Percentiles rank a stretch among this genome's conserved stretches.
phyloP scores from a whole-genome alignment of 2,888 invertebrate species.

The Agapostemon virescens region DNA sequence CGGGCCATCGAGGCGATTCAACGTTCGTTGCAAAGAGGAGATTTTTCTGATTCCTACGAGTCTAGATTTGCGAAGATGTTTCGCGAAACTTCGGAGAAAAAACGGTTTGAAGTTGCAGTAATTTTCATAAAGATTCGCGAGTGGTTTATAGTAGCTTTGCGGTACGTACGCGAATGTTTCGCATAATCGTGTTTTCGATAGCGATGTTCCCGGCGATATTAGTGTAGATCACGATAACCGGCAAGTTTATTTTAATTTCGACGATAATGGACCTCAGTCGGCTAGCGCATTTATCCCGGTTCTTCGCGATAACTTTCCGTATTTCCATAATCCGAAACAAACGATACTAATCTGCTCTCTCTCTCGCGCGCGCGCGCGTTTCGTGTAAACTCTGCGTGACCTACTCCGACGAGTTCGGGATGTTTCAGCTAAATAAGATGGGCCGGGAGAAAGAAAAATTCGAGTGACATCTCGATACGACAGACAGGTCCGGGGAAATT shows the following conservation, averaged over 20 bases:
- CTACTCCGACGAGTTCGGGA: neutral
- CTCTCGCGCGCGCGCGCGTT: too few species aligned
- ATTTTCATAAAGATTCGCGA: neutral
- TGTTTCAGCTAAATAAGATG: neutral
- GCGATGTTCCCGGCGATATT: neutral
- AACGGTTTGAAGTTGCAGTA: neutral
- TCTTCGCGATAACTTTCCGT: neutral
- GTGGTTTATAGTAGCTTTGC: neutral
- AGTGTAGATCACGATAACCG: neutral
- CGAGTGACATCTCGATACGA: constrained; percentile 23
- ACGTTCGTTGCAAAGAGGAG: neutral
- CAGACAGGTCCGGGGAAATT: constrained; percentile 26
- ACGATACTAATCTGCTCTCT: neutral
- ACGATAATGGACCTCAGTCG: neutral
- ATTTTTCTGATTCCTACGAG: neutral
- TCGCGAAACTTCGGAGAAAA: neutral
- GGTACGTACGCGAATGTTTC: neutral
- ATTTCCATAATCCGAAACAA: neutral
- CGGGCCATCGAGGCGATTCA: neutral
- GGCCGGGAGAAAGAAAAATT: neutral
- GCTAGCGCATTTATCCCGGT: neutral
- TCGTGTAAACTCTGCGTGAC: neutral
- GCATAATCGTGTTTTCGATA: neutral
- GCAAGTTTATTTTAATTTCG: neutral
- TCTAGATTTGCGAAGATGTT: neutral